Base-by-base conservation (phyloP, 2,113 vertebrate species). In the Bos taurus region DNA sequence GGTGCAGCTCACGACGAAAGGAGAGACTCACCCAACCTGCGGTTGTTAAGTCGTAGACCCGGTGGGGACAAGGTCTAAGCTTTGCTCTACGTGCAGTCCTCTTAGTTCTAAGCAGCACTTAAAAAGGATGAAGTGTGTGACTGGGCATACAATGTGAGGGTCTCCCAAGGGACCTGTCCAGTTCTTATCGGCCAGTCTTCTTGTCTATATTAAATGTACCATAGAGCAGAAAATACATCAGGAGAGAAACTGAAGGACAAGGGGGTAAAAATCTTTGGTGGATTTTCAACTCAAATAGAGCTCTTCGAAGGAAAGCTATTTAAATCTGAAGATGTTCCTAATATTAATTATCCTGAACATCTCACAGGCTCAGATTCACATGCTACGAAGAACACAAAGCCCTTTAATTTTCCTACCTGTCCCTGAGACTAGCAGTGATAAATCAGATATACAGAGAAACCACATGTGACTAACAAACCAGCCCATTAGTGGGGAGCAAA, bases 331-430 rank as follows among this genome's bases (percentile, higher is more conserved):
- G 80, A 71, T 82, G 56, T 28, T 74, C 78, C 95, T 97, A 46
- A 94, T 95, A 97, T 97, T 93, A 97, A 97, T 97, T 96, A 96
- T 85, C 88, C 86, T 60, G 59, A 71, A 60, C 78, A 89, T 62
- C 93, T 97, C 91, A 56, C 40, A 80, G 78, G 57, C 93, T 96
- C 96, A 54, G 82, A 95, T 67, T 97, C 78, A 93, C 95, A 93
- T 85, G 91, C 93, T 94, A 97, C 93, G 95, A 97, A 96, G 92
- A 97, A 95, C 92, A 95, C 85, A 90, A 56, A 21, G 74, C 91
- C 96, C 97, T 98, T 97, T 97, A 86, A 97, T 97, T 97, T 97
- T 74, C 93, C 83, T 89, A 97, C 97, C 97, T 98, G 93, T 91
- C 94, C 96, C 95, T 43, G 92, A 91, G 87, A 89, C 96, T 71